Conservation (phyloP, 2,797 vertebrate genomes). For the Sebastes diaconus region DNA sequence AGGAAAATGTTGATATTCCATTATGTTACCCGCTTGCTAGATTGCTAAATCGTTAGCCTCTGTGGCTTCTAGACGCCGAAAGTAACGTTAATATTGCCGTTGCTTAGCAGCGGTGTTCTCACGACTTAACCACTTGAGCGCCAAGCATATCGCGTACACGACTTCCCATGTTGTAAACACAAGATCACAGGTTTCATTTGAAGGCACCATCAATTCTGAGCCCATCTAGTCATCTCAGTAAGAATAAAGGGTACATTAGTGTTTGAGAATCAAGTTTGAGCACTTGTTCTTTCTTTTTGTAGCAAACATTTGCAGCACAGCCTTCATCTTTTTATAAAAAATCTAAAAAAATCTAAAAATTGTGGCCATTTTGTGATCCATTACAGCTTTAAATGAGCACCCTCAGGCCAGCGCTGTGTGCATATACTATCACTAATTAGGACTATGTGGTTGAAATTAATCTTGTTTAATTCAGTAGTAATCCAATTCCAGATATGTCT, state of each 20-base stretch:
- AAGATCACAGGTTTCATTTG: no score
- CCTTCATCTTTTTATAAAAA: not conserved
- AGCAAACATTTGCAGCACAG: not conserved
- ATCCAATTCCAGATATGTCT: not conserved
- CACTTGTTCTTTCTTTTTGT: not conserved
- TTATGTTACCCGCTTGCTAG: no score
- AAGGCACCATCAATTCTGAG: not conserved
- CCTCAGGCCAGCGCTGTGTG: not conserved
- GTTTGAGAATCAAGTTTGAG: not conserved
- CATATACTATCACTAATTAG: constrained; percentile 2
- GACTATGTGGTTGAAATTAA: not conserved
- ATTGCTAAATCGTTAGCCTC: no score
- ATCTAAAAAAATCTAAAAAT: not conserved
- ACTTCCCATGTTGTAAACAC: no score
- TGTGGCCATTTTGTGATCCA: constrained; percentile 1
- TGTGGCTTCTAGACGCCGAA: no score
- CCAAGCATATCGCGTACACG: no score
- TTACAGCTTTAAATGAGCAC: constrained; percentile 18
- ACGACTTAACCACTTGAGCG: no score
- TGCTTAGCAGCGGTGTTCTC: no score
- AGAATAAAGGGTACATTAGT: not conserved
- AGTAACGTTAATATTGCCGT: no score
- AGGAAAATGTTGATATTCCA: no score
- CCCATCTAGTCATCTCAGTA: not conserved
- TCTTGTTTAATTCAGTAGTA: not conserved